These are phyloP conservation scores for Ferdinandea cuprea DNA, from an alignment of 2,888 invertebrate genomes.

Conservation along the genomic window DNA sequence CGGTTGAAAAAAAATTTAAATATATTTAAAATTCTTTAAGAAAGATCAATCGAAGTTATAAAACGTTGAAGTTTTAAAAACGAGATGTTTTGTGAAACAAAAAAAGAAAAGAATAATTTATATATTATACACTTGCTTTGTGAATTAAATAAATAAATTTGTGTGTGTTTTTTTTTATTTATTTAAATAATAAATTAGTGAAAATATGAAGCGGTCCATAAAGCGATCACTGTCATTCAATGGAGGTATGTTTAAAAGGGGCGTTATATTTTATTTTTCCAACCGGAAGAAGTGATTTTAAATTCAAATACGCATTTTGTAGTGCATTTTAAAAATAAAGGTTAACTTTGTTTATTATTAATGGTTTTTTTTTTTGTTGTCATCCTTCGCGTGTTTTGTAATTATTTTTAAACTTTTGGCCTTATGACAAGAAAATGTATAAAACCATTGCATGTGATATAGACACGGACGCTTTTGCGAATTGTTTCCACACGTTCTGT, in stretches of 20 bases:
- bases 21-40: background rate
- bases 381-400: constrained; percentile 17
- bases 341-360: constrained; percentile 33
- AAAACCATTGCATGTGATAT: constrained; percentile 15
- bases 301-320: background rate
- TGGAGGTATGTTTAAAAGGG: constrained; percentile 48
- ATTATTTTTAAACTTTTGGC: constrained; percentile 69
- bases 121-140: background rate
- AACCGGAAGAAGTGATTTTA: background rate
- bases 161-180: too few species aligned
- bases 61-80: background rate
- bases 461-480: constrained; percentile 11
- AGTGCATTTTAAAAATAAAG: constrained; percentile 14
- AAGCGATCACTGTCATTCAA: constrained; percentile 64
- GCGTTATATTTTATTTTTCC: too few species aligned
- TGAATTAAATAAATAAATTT: constrained; percentile 4
- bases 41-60: constrained; percentile 2
- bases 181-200: background rate
- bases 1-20: background rate
- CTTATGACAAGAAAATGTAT: constrained; percentile 53
- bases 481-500: constrained; percentile 51
- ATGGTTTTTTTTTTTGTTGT: constrained; percentile 33
- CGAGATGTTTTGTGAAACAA: constrained; percentile 16
- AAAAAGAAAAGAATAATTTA: background rate
- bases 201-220: constrained; percentile 67